Conservation (phyloP, 2,113 vertebrate genomes). For the Furnarius figulus region DNA sequence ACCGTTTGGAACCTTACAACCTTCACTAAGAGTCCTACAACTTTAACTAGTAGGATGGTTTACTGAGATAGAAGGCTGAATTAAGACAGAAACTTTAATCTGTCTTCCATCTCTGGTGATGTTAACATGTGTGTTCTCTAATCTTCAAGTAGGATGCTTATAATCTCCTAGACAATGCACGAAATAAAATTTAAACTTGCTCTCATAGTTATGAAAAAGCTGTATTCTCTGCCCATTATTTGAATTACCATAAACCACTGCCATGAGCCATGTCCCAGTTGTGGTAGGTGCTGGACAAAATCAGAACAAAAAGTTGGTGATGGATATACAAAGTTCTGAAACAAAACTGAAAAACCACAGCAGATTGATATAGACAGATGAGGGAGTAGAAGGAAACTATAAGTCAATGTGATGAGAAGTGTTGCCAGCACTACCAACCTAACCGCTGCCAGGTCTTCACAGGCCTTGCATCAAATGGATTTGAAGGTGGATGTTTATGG, state of each 20-base stretch:
- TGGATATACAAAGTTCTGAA: not conserved
- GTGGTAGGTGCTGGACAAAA: not conserved
- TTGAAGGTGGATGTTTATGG: conserved; percentile 14
- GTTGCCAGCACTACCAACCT: not conserved
- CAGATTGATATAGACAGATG: not conserved
- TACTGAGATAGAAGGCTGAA: conserved; percentile 14
- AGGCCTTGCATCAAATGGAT: not conserved
- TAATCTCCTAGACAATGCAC: not conserved
- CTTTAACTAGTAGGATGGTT: conserved; percentile 51
- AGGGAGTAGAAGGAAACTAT: not conserved
- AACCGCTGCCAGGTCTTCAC: not conserved
- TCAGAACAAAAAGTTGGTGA: not conserved
- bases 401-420: not conserved
- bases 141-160: conserved; percentile 27
- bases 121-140: not conserved
- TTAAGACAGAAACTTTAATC: conserved; percentile 24
- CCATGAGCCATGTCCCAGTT: not conserved
- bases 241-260: not conserved
- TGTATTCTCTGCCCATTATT: not conserved
- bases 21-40: conserved; percentile 65
- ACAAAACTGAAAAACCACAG: not conserved
- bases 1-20: conserved; percentile 58
- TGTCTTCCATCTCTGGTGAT: conserved; percentile 7
- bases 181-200: not conserved
- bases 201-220: not conserved